Evolutionary conservation across 2,888 invertebrate genomes (phyloP).

Genomic region (Magallana nippona): DNA sequence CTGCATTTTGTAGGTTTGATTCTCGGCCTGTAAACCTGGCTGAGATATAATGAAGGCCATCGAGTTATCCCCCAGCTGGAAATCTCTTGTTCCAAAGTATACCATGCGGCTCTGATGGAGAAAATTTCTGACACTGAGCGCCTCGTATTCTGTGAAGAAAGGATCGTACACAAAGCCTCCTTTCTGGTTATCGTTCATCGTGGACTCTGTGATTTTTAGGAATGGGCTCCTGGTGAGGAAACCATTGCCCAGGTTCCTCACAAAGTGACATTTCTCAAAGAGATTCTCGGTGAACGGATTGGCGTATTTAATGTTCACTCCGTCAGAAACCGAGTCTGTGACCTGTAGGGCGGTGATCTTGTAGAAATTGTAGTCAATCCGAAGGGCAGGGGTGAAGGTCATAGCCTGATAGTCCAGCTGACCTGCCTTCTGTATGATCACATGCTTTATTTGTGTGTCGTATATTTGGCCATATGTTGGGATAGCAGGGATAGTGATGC

Average conservation of each 20-base stretch:
- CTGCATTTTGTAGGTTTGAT: conserved; percentile 63
- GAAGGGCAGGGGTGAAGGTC: conserved; percentile 80
- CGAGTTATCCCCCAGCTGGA: conserved; percentile 54
- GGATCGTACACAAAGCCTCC: conserved; percentile 97
- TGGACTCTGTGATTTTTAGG: conserved; percentile 83
- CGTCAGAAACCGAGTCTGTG: conserved; percentile 93
- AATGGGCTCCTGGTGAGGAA: conserved; percentile 91
- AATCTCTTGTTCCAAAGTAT: conserved; percentile 52
- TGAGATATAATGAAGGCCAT: conserved; percentile 68
- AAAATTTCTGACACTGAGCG: conserved; percentile 73
- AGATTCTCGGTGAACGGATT: conserved; percentile 91
- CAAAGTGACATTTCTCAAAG: conserved; percentile 85
- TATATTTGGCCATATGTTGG: conserved; percentile 58
- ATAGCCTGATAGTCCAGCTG: conserved; percentile 94
- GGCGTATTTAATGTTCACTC: conserved; percentile 95
- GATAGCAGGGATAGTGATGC: conserved; percentile 71
- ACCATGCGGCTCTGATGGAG: conserved; percentile 61
- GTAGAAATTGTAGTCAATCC: conserved; percentile 84
- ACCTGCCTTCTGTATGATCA: conserved; percentile 84
- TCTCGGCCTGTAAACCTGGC: conserved; percentile 55
- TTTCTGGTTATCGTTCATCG: conserved; percentile 89
- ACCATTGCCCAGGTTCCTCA: conserved; percentile 85
- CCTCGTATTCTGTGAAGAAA: conserved; percentile 84
- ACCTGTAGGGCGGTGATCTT: conserved; percentile 82
- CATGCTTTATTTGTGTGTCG: conserved; percentile 68